These are phyloP conservation scores for Venusia cambrica DNA, from an alignment of 2,888 invertebrate species.

Conservation along the genomic window DNA sequence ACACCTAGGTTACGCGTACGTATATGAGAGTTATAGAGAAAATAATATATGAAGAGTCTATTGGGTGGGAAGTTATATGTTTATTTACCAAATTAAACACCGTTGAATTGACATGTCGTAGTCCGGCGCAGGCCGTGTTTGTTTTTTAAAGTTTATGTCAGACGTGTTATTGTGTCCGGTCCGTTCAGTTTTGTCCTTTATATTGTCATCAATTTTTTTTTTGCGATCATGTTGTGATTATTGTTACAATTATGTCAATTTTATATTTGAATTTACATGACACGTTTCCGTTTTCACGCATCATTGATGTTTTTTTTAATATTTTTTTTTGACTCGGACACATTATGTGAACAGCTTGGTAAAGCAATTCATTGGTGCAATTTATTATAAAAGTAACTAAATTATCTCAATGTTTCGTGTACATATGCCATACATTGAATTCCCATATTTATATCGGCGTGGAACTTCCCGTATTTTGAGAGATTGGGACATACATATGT, in stretches of 20 bases:
- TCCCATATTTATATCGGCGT: constrained; percentile 15
- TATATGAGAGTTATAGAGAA: constrained; percentile 69
- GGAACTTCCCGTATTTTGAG: constrained; percentile 13
- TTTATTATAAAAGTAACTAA: constrained; percentile 19
- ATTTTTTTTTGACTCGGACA: constrained; percentile 51
- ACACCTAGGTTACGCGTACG: constrained; percentile 69
- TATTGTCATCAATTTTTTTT: too few relatives aligned
- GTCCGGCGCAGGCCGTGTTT: constrained; percentile 45
- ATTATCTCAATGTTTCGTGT: constrained; percentile 18
- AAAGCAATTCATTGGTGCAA: constrained; percentile 36
- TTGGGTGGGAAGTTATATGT: constrained; percentile 70
- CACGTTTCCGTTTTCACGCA: constrained; percentile 7
- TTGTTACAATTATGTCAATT: constrained; percentile 26
- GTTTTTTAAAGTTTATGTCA: constrained; percentile 68
- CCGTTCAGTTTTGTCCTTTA: constrained; percentile 63
- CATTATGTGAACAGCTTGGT: constrained; percentile 32
- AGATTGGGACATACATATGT: constrained; percentile 16
- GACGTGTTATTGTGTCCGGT: constrained; percentile 66
- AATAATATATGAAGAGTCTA: constrained; percentile 78
- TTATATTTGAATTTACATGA: constrained; percentile 4
- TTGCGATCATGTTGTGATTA: constrained; percentile 77
- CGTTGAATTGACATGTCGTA: constrained; percentile 54
- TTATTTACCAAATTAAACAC: constrained; percentile 73
- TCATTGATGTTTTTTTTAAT: too few relatives aligned
- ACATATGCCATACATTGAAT: constrained; percentile 22